These are phyloP conservation scores for Aramus guarauna DNA, from an alignment of 2,113 vertebrate species.

Conservation along the genomic window DNA sequence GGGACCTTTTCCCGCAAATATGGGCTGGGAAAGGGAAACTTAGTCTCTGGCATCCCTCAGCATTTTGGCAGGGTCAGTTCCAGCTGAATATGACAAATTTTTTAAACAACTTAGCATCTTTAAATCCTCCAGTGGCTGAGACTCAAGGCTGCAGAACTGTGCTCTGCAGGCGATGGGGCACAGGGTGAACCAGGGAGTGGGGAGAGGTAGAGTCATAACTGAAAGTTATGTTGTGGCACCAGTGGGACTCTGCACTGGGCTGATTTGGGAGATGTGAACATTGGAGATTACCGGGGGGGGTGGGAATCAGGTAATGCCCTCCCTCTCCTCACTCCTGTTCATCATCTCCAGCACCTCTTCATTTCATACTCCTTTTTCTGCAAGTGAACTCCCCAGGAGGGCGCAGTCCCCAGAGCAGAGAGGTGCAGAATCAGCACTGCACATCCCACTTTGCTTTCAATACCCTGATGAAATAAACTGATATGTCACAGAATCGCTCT, in stretches of 20 bases:
- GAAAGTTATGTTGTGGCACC: neutral
- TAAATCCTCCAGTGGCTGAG: neutral
- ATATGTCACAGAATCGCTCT: neutral
- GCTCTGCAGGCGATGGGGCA: neutral
- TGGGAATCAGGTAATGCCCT: neutral
- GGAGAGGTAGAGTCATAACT: neutral
- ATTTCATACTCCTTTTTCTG: neutral
- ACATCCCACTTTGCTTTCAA: neutral
- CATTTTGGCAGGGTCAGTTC: neutral
- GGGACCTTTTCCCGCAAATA: neutral
- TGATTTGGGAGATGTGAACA: neutral
- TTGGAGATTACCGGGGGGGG: rapidly evolving
- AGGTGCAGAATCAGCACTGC: neutral
- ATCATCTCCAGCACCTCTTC: neutral
- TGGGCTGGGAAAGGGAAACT: neutral
- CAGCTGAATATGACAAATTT: neutral
- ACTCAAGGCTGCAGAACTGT: neutral
- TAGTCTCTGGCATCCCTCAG: neutral
- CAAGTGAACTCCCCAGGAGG: neutral
- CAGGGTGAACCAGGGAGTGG: neutral
- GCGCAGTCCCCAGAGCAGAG: neutral
- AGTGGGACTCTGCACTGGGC: neutral
- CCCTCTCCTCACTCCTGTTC: neutral
- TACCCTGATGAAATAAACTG: neutral
- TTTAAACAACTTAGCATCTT: neutral